Evolutionary conservation across 2,888 invertebrate species (phyloP), one percentile per base, ranked within the genome.

Genomic region (Ditula angustiorana): DNA sequence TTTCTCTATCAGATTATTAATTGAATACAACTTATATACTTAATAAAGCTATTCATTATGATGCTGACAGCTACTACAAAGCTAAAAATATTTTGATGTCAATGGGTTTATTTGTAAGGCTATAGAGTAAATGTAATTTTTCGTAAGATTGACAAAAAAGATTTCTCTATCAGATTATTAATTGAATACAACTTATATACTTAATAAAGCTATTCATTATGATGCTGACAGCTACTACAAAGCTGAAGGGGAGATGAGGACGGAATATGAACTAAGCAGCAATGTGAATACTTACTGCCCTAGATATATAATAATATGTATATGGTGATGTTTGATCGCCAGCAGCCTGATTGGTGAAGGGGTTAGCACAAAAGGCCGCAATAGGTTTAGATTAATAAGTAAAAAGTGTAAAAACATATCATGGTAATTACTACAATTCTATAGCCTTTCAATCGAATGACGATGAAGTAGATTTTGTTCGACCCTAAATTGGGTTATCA

Each of bases 341-440:
- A 26, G 11, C 26, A 55, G 35, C 30, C 49, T 33, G 35, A 61
- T 61, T 57, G 8, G n/a, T 49, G 50, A 26, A 41, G 16, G 55
- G 41, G 37, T 50, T 30, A 50, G 37, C 24, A 50, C 50, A 63
- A 44, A 55, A 49, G 28, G 30, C 16, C 11, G 23, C n/a, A 19
- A 41, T 19, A 16, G n/a, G 19, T 41, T 81, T 87, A 84, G 79
- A 85, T 41, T 19, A 41, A 41, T 16, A 41, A 41, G 19, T 41
- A 41, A 16, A 41, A 78, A 78, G 75, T 28, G n/a, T 41, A 35
- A 3, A 41, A 41, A 41, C n/a, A n/a, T 41, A 41, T 41, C 41
- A 10, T 16, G 41, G 41, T 19, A 41, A 41, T 41, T 41, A 41
- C 19, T 19, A 19, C 41, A 41, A 13, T 11, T 10, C 41, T 19